These are phyloP conservation scores for Drosophila malerkotliana DNA, from an alignment of 1,140 invertebrate genomes.

Conservation along the genomic window DNA sequence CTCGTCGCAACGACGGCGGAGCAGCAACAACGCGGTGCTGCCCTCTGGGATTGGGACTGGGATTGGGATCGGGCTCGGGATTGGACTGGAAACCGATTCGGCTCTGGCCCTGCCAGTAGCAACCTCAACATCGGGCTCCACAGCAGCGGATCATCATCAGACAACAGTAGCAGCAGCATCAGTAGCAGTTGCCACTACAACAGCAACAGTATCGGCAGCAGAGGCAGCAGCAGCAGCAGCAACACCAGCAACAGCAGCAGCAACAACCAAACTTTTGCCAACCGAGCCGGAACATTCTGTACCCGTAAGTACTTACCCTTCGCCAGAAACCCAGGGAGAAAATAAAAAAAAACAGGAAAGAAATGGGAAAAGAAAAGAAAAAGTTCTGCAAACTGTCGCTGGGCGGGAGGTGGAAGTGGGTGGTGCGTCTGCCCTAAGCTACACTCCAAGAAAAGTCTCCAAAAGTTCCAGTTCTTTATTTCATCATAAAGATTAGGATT, in stretches of 20 bases:
- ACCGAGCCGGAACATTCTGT: constrained; percentile 84
- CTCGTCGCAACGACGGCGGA: constrained; percentile 64
- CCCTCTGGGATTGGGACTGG: constrained; percentile 50
- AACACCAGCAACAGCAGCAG: constrained; percentile 39
- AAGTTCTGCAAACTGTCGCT: constrained; percentile 27
- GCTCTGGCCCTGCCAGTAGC: constrained; percentile 82
- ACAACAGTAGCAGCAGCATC: constrained; percentile 33
- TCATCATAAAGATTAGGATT: background rate
- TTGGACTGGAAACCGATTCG: constrained; percentile 46
- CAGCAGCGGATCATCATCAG: constrained; percentile 33
- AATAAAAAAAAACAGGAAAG: constrained; percentile 14
- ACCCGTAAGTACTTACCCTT: constrained; percentile 78
- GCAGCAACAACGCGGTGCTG: constrained; percentile 50
- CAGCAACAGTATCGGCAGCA: constrained; percentile 39
- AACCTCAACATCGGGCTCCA: constrained; percentile 52
- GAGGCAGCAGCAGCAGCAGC: constrained; percentile 40
- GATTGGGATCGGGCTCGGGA: constrained; percentile 38
- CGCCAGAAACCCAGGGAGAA: constrained; percentile 6
- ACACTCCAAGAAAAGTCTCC: background rate
- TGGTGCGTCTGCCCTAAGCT: constrained; percentile 14
- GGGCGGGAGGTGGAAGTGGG: constrained; percentile 18
- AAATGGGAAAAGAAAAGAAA: constrained; percentile 17
- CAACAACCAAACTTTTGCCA: constrained; percentile 79
- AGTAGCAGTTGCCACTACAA: constrained; percentile 29
- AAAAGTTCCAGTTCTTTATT: background rate